A percentile compares a stretch with the other conserved stretches of the same genome.
phyloP scores from a whole-genome alignment of 1,140 invertebrate genomes.

The Drosophila malerkotliana region DNA sequence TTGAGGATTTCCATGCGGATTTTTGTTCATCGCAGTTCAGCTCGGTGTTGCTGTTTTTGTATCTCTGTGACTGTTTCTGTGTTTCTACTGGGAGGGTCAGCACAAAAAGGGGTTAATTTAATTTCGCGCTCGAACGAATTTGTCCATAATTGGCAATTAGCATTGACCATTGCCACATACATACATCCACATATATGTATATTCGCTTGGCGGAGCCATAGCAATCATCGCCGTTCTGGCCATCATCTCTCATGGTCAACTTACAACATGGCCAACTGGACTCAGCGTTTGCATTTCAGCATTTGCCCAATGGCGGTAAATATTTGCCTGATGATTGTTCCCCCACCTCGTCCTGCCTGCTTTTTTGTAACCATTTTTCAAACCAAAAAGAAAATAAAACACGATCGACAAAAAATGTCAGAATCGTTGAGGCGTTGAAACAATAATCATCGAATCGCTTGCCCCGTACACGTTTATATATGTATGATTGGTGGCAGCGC shows the following conservation, averaged over 20 bases:
- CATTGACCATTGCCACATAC: slow-evolving; percentile 68
- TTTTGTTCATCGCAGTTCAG: slow-evolving; percentile 16
- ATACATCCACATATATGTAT: slow-evolving; percentile 16
- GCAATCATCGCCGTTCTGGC: slow-evolving; percentile 48
- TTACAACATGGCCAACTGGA: slow-evolving; percentile 54
- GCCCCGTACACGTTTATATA: slow-evolving; percentile 25
- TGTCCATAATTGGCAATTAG: slow-evolving; percentile 81
- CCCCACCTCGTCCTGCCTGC: slow-evolving; percentile 6
- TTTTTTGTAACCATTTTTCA: slow-evolving; percentile 61
- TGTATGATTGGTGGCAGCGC: slow-evolving; percentile 33
- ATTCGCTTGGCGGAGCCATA: slow-evolving; percentile 22
- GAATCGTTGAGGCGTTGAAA: slow-evolving; percentile 81
- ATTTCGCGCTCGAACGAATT: slow-evolving; percentile 76
- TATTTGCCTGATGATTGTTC: slow-evolving; percentile 56
- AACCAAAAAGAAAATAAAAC: slow-evolving; percentile 19
- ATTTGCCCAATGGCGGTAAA: slow-evolving; percentile 73
- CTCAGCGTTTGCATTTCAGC: slow-evolving; percentile 63
- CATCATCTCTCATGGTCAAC: slow-evolving; percentile 51
- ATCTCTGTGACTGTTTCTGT: neutral
- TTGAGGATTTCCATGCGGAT: slow-evolving; percentile 54
- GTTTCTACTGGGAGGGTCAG: slow-evolving; percentile 10
- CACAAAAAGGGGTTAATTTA: slow-evolving; percentile 79
- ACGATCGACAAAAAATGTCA: slow-evolving; percentile 35
- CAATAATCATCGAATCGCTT: slow-evolving; percentile 67
- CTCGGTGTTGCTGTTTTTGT: slow-evolving; percentile 5